Evolutionary conservation across 2,113 vertebrate genomes (phyloP).

Genomic region (Indri indri): DNA sequence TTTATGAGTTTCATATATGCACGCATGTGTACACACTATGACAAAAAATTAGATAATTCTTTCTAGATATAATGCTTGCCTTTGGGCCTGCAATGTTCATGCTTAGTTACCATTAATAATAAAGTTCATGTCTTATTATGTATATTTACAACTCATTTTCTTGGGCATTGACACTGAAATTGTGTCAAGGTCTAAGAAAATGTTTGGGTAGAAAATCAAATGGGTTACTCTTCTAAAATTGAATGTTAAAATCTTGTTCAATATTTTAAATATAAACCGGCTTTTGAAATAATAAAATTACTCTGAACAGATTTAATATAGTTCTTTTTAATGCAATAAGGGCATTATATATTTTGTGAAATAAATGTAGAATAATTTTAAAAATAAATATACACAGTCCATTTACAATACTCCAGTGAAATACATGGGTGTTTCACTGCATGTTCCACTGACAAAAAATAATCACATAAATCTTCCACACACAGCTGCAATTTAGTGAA

Average conservation of each 20-base stretch:
- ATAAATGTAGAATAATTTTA: slow-evolving; percentile 79
- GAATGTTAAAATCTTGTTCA: slow-evolving; percentile 69
- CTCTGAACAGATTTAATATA: slow-evolving; percentile 69
- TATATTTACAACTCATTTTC: slow-evolving; percentile 32
- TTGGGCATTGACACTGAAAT: not conserved
- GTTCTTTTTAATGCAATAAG: slow-evolving; percentile 62
- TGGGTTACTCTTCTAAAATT: slow-evolving; percentile 25
- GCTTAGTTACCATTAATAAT: not conserved
- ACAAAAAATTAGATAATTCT: not conserved
- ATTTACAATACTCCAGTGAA: slow-evolving; percentile 78
- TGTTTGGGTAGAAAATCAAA: slow-evolving; percentile 51
- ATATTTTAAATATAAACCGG: slow-evolving; percentile 70
- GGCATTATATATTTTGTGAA: slow-evolving; percentile 79
- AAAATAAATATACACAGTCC: slow-evolving; percentile 72
- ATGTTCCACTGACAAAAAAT: slow-evolving; percentile 85
- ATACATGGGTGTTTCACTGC: slow-evolving; percentile 76
- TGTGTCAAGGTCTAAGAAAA: slow-evolving; percentile 70
- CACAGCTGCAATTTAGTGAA: slow-evolving; percentile 87
- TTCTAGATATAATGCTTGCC: not conserved
- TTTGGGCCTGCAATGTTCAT: not conserved
- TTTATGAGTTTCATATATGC: not conserved
- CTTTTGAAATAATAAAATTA: slow-evolving; percentile 73
- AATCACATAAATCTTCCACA: slow-evolving; percentile 85
- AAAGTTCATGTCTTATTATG: not conserved
- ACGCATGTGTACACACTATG: not conserved